Evolutionary conservation across 2,888 invertebrate species (phyloP).

Genomic region (Agelastica alni): DNA sequence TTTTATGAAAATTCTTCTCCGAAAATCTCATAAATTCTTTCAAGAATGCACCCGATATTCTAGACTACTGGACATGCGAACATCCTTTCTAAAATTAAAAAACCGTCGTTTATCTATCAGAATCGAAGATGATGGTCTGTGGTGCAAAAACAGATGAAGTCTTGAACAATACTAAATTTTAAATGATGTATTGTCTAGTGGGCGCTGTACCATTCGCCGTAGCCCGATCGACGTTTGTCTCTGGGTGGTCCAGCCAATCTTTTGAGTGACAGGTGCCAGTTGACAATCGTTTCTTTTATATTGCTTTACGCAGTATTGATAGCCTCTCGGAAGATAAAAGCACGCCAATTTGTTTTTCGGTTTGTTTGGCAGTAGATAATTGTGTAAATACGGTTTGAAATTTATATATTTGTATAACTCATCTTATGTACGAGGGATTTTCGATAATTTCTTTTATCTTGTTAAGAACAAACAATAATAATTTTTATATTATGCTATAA

Average conservation of each 20-base stretch:
- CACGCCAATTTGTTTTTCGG: slow-evolving; percentile 10
- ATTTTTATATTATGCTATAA: too few species aligned
- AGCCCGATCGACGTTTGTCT: slow-evolving; percentile 13
- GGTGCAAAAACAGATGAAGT: slow-evolving; percentile 32
- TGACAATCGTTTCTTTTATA: slow-evolving; percentile 15
- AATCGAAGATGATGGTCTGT: slow-evolving; percentile 14
- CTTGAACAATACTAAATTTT: slow-evolving; percentile 39
- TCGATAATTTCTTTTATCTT: too few species aligned
- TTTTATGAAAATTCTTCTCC: too few species aligned
- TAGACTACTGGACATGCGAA: too few species aligned
- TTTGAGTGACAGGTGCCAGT: slow-evolving; percentile 22
- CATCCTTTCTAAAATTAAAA: background rate
- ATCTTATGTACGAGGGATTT: too few species aligned
- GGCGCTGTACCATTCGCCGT: slow-evolving; percentile 15
- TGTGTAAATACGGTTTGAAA: too few species aligned
- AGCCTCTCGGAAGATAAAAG: slow-evolving; percentile 7
- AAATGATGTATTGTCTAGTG: slow-evolving; percentile 42
- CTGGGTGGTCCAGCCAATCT: slow-evolving; percentile 18
- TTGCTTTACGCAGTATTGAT: slow-evolving; percentile 7
- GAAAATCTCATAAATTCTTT: too few species aligned
- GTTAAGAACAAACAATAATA: too few species aligned
- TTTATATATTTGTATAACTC: too few species aligned
- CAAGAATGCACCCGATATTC: too few species aligned
- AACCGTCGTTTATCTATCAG: background rate
- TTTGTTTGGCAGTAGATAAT: too few species aligned